Percentiles rank a stretch among this genome's conserved stretches.
phyloP scores from a whole-genome alignment of 2,888 invertebrate genomes.

The Hanleya hanleyi region DNA sequence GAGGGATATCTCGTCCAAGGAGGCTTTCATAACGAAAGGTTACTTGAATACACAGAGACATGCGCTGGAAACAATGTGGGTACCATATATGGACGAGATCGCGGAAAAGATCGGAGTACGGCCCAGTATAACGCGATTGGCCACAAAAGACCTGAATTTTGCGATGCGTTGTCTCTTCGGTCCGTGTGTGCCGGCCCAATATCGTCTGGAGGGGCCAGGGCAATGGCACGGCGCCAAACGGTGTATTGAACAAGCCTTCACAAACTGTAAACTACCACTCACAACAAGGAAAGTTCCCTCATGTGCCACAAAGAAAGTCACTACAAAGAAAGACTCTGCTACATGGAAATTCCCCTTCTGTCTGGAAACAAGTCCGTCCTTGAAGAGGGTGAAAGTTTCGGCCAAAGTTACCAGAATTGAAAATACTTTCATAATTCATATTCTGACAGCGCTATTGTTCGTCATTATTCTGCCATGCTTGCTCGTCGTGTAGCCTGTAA shows the following conservation, averaged over 20 bases:
- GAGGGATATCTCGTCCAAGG: constrained; percentile 50
- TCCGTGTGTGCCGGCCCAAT: constrained; percentile 68
- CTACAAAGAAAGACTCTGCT: too few species aligned
- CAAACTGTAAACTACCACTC: constrained; percentile 28
- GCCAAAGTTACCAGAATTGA: too few species aligned
- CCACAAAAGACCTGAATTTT: constrained; percentile 52
- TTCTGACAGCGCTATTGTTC: too few species aligned
- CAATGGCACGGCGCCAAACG: constrained; percentile 54
- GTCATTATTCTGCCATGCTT: too few species aligned
- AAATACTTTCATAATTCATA: too few species aligned
- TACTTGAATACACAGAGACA: constrained; percentile 60
- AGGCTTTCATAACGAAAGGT: constrained; percentile 41
- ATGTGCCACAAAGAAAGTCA: too few species aligned
- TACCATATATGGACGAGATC: constrained; percentile 68
- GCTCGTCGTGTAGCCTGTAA: too few species aligned
- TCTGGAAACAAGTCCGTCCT: too few species aligned
- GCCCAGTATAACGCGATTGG: constrained; percentile 53
- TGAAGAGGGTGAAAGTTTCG: too few species aligned
- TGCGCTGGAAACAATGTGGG: constrained; percentile 69
- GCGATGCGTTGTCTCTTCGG: constrained; percentile 64
- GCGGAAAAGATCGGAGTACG: constrained; percentile 58
- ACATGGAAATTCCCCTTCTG: too few species aligned
- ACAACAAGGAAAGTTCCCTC: constrained; percentile 17
- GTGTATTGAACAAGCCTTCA: constrained; percentile 37
- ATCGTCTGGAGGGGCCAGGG: constrained; percentile 61